Percentiles rank a stretch among this genome's conserved stretches.
Evolutionary conservation across 2,113 vertebrate species (phyloP).

Genomic region (Zosterops pallidus): DNA sequence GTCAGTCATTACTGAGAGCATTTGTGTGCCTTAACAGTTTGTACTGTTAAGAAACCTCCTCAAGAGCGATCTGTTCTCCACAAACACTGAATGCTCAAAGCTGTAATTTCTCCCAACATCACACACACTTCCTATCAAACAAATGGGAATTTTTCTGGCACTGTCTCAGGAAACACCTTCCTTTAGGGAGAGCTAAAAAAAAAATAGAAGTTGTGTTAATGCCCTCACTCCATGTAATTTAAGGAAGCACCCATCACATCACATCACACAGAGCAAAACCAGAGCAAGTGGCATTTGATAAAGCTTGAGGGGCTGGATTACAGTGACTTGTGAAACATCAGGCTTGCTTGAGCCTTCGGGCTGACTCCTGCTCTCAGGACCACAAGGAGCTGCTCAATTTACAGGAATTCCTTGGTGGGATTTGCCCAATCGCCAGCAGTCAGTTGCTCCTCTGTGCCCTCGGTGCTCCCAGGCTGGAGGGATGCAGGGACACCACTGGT

Average conservation of each 20-base stretch:
- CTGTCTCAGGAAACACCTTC: conserved; percentile 31
- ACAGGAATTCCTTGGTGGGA: background rate
- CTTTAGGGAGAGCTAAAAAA: background rate
- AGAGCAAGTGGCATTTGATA: accelerated
- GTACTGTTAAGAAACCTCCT: background rate
- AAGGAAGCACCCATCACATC: background rate
- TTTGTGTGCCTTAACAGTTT: background rate
- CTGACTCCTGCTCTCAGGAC: background rate
- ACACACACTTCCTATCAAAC: conserved; percentile 39
- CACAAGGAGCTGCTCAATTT: background rate
- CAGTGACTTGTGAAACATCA: background rate
- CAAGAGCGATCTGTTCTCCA: background rate
- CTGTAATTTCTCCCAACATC: conserved; percentile 2
- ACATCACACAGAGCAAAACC: background rate
- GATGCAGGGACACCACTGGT: background rate
- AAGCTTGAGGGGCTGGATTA: background rate
- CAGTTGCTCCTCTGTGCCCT: background rate
- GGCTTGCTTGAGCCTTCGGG: background rate
- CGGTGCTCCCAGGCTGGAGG: background rate
- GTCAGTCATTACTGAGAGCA: background rate
- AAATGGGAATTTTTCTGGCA: background rate
- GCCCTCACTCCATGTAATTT: background rate
- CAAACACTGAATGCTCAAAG: background rate
- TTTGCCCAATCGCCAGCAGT: background rate
- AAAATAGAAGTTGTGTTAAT: background rate